These are phyloP conservation scores for Cirrhinus mrigala DNA, from an alignment of 2,797 vertebrate genomes.

Conservation along the genomic window DNA sequence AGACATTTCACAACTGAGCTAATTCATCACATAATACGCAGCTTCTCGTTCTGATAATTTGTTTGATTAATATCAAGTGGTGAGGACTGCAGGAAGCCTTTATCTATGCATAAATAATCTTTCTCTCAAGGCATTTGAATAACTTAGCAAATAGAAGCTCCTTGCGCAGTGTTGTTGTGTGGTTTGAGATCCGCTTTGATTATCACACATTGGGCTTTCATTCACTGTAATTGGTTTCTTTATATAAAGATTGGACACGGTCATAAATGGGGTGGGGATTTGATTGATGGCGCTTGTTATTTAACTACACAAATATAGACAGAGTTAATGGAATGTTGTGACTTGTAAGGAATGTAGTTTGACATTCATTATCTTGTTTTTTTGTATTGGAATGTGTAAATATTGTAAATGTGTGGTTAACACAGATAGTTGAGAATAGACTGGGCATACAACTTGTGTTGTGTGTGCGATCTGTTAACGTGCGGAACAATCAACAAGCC, in stretches of 20 bases:
- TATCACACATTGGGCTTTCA: background rate
- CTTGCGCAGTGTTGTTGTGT: background rate
- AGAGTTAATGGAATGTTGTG: background rate
- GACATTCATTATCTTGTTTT: background rate
- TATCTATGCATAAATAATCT: background rate
- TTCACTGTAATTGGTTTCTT: background rate
- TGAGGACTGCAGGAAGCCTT: background rate
- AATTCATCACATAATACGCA: background rate
- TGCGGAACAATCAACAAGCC: background rate
- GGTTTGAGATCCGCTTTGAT: background rate
- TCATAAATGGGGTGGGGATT: background rate
- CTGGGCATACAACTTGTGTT: no score
- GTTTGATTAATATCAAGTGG: background rate
- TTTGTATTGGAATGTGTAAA: background rate
- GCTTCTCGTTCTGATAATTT: background rate
- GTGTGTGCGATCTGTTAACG: background rate
- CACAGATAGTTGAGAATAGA: no score
- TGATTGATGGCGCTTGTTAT: background rate
- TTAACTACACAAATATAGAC: background rate
- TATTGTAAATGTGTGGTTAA: background rate
- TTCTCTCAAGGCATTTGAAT: background rate
- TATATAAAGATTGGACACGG: background rate
- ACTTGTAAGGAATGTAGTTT: background rate
- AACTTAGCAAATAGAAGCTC: background rate
- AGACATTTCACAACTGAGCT: constrained; percentile 4